Conservation (phyloP, 2,888 invertebrate genomes). For the Orchestes rusci region DNA sequence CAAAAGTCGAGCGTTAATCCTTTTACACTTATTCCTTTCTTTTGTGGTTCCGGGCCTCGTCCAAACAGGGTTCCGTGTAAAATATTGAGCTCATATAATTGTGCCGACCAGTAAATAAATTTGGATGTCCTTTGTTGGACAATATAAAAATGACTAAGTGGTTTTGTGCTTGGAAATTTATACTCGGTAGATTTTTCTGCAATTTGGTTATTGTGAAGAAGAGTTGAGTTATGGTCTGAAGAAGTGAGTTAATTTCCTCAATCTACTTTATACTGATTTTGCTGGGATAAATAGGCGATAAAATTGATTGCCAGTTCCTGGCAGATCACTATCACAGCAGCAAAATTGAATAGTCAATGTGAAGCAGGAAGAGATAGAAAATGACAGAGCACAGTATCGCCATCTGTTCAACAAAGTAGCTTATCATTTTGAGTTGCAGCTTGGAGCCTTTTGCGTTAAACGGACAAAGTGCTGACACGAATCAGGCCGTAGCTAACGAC, state of each 20-base stretch:
- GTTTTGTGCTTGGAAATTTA: slow-evolving; percentile 21
- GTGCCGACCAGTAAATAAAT: slow-evolving; percentile 20
- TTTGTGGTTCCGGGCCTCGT: slow-evolving; percentile 8
- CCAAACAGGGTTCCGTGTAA: slow-evolving; percentile 17
- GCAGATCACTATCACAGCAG: too few species aligned
- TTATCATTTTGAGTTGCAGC: too few species aligned
- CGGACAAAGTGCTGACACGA: slow-evolving; percentile 21
- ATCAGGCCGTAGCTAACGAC: slow-evolving; percentile 18
- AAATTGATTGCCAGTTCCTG: too few species aligned
- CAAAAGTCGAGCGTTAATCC: slow-evolving; percentile 18
- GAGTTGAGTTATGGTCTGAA: slow-evolving; percentile 14
- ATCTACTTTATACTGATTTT: too few species aligned
- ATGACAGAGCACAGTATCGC: too few species aligned
- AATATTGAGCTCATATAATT: slow-evolving; percentile 17
- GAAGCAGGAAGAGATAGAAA: too few species aligned
- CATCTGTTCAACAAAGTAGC: too few species aligned
- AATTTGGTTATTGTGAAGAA: slow-evolving; percentile 16
- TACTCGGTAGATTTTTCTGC: slow-evolving; percentile 13
- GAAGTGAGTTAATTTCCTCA: too few species aligned
- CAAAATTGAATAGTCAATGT: too few species aligned
- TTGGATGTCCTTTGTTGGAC: slow-evolving; percentile 15
- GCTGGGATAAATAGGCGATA: too few species aligned
- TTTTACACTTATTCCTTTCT: slow-evolving; percentile 13
- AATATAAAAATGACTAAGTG: slow-evolving; percentile 22
- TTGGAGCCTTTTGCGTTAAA: slow-evolving; percentile 15